phyloP scores from a whole-genome alignment of 1,140 invertebrate species.

The Drosophila nasuta region DNA sequence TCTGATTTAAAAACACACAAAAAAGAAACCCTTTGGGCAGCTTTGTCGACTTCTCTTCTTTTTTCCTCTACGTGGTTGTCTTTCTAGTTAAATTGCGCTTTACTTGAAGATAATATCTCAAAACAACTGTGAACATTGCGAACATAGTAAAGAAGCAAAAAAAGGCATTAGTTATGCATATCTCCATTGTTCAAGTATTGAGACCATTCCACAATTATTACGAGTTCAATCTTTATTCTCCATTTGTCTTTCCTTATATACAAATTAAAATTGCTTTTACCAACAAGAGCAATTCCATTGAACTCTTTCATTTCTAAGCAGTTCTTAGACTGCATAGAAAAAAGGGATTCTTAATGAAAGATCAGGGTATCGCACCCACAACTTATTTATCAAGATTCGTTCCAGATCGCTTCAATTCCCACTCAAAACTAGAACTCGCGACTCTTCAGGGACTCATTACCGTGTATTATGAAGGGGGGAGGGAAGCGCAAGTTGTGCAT shows the following conservation, averaged over 20 bases:
- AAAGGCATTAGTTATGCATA: background rate
- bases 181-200: slow-evolving; percentile 3
- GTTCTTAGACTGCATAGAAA: background rate
- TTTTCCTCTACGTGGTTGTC: background rate
- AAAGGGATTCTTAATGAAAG: background rate
- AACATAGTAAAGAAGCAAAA: background rate
- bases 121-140: slow-evolving; percentile 17
- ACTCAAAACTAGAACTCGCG: background rate
- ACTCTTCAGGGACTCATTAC: background rate
- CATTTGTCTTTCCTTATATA: background rate
- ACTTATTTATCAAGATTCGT: no score
- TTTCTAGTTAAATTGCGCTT: slow-evolving; percentile 11
- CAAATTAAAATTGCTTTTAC: background rate
- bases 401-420: background rate
- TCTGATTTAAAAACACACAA: slow-evolving; percentile 2
- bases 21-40: background rate
- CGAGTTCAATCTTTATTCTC: slow-evolving; percentile 3
- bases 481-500: background rate
- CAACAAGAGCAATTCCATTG: background rate
- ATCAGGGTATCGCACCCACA: background rate
- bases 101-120: slow-evolving; percentile 17
- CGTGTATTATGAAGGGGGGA: background rate
- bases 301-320: background rate
- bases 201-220: slow-evolving; percentile 1
- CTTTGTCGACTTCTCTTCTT: slow-evolving; percentile 5